Percentiles rank a stretch among this genome's conserved stretches.
phyloP scores from a whole-genome alignment of 35 echinoderm and acorn worm genomes.

The Apostichopus parvimensis region DNA sequence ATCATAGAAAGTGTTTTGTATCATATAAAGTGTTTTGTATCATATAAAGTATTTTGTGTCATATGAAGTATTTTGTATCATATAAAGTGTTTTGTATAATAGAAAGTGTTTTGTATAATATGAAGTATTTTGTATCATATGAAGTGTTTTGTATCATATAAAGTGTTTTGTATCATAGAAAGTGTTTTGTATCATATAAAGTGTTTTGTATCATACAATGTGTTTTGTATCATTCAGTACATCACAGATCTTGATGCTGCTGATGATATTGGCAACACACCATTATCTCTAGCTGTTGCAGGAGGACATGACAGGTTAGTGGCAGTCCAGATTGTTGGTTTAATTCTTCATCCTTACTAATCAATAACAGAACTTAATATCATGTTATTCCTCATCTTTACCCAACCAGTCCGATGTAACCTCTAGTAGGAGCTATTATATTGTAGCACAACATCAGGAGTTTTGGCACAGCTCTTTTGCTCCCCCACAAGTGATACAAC shows the following conservation, averaged over 20 bases:
- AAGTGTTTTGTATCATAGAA: neutral
- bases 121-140: neutral
- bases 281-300: slow-evolving; percentile 70
- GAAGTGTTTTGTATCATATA: too few species aligned
- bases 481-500: too few species aligned
- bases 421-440: too few species aligned
- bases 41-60: neutral
- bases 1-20: neutral
- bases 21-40: neutral
- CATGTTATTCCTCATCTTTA: too few species aligned
- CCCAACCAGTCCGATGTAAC: too few species aligned
- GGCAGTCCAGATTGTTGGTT: neutral
- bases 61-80: neutral
- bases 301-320: slow-evolving; percentile 91
- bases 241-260: slow-evolving; percentile 65
- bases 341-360: too few species aligned
- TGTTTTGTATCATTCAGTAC: slow-evolving; percentile 47
- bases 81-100: neutral
- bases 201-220: too few species aligned
- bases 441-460: too few species aligned
- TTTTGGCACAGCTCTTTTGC: too few species aligned
- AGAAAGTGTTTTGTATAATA: too few species aligned
- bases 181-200: too few species aligned
- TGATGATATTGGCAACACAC: slow-evolving; percentile 85
- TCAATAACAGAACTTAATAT: too few species aligned